A percentile compares a stretch with the other conserved stretches of the same genome.
Conservation (phyloP, 2,797 vertebrate species). For the Cottoperca gobio region DNA sequence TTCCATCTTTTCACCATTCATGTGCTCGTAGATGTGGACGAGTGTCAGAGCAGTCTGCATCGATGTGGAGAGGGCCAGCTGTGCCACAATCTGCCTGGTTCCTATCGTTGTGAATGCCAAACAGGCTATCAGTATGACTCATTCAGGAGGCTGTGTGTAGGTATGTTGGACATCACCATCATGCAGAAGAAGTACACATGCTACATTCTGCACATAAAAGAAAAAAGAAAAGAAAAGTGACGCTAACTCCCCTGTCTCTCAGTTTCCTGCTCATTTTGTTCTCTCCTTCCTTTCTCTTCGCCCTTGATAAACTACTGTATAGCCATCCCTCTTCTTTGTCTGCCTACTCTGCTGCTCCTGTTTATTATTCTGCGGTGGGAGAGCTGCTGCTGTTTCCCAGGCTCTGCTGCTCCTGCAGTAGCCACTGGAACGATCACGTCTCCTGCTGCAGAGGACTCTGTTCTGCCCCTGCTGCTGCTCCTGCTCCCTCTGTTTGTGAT, state of each 20-base stretch:
- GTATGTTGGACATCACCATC: slow-evolving; percentile 77
- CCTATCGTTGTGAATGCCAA: slow-evolving; percentile 94
- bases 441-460: slow-evolving; percentile 49
- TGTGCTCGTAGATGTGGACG: slow-evolving; percentile 89
- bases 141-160: slow-evolving; percentile 89
- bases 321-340: slow-evolving; percentile 6
- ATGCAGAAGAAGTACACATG: background rate
- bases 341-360: slow-evolving; percentile 33
- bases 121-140: slow-evolving; percentile 92
- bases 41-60: slow-evolving; percentile 88
- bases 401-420: slow-evolving; percentile 42
- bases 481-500: slow-evolving; percentile 55
- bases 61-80: slow-evolving; percentile 89
- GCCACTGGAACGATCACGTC: slow-evolving; percentile 46
- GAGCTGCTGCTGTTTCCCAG: slow-evolving; percentile 56
- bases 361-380: slow-evolving; percentile 61
- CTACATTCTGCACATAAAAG: background rate
- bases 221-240: background rate
- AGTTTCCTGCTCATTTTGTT: background rate
- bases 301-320: slow-evolving; percentile 18
- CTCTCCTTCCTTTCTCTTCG: background rate
- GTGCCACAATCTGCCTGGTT: slow-evolving; percentile 92
- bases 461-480: slow-evolving; percentile 14
- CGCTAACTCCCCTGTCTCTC: background rate
- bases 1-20: background rate